Evolutionary conservation across 2,797 vertebrate genomes (phyloP), one percentile per base, ranked within the genome.

Genomic region (Botia almorhae): DNA sequence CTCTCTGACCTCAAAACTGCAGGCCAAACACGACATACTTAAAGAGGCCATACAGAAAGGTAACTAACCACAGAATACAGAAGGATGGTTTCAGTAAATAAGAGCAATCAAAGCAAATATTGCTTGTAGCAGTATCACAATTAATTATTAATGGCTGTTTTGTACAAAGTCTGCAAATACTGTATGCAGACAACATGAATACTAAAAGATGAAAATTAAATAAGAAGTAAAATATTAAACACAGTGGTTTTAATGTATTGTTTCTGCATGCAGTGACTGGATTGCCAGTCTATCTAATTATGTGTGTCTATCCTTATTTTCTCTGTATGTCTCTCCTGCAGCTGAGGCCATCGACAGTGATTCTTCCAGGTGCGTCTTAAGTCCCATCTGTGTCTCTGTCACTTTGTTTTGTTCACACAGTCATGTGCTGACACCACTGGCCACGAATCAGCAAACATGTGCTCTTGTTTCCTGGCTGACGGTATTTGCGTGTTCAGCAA

Each of bases 41-140:
- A 95, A 96, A 67, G 94, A 95, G 39, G 96, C 96, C 87, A 95
- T 96, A 82, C 94, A 94, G 78, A 96, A 95, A 95, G 96, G 96
- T 93, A 81, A 60, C 17, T 64, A 50, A 71, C 50, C 17, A 56
- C 48, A 72, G 29, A 29, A 29, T 29, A 29, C 4, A 36, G 2
- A 72, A 50, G 36, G 7, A 4, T 13, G 21, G 21, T 60, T 29
- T 60, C 5, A 4, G n/a, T 43, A 67, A 17, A 63, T 43, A 48
- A 17, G 16, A 33, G 58, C 43, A 72, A 53, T 12, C 26, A 23
- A 10, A 21, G 13, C 36, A 55, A 60, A 74, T 10, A 13, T 43
- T 13, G 53, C 21, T 43, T 72, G 26, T 56, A 53, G 50, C 50
- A 53, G 17, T 16, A 53, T 16, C 6, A 1, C 11, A 14, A 1